These are phyloP conservation scores for Drosophila lacertosa DNA, from an alignment of 1,140 invertebrate species.

Conservation along the genomic window DNA sequence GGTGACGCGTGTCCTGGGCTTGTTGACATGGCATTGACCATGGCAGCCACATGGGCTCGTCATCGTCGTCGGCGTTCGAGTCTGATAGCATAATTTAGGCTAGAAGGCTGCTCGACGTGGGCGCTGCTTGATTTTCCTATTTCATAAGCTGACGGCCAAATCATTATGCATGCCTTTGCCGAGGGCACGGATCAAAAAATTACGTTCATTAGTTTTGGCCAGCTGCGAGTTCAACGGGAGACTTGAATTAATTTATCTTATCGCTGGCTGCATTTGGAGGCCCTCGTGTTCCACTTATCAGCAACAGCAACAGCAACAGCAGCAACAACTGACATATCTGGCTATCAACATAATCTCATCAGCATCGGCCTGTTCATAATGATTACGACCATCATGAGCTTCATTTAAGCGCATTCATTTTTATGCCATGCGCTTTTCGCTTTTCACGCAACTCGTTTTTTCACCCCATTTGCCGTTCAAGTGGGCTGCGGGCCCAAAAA, in stretches of 20 bases:
- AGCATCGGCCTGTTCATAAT: too few relatives aligned
- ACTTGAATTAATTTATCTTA: constrained; percentile 81
- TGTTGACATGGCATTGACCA: constrained; percentile 72
- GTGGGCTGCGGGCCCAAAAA: constrained; percentile 30
- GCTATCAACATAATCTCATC: constrained; percentile 43
- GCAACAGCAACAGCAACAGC: constrained; percentile 41
- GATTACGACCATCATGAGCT: constrained; percentile 57
- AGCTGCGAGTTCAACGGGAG: constrained; percentile 1
- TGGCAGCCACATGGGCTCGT: constrained; percentile 19
- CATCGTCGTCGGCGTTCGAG: not conserved
- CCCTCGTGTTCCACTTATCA: constrained; percentile 72
- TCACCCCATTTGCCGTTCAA: constrained; percentile 60
- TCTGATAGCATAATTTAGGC: constrained; percentile 38
- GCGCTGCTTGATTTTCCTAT: constrained; percentile 48
- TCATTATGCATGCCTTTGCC: constrained; percentile 74
- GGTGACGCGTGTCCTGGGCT: constrained; percentile 68
- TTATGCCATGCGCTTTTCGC: constrained; percentile 72
- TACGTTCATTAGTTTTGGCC: constrained; percentile 57
- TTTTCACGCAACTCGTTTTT: constrained; percentile 71
- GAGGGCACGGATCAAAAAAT: constrained; percentile 51
- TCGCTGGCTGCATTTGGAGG: constrained; percentile 57
- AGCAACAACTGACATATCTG: constrained; percentile 20
- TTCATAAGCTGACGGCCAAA: constrained; percentile 72
- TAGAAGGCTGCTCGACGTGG: constrained; percentile 21
- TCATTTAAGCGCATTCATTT: constrained; percentile 69